Evolutionary conservation across 2,888 invertebrate species (phyloP).

Genomic region (Plagiodera versicolora): DNA sequence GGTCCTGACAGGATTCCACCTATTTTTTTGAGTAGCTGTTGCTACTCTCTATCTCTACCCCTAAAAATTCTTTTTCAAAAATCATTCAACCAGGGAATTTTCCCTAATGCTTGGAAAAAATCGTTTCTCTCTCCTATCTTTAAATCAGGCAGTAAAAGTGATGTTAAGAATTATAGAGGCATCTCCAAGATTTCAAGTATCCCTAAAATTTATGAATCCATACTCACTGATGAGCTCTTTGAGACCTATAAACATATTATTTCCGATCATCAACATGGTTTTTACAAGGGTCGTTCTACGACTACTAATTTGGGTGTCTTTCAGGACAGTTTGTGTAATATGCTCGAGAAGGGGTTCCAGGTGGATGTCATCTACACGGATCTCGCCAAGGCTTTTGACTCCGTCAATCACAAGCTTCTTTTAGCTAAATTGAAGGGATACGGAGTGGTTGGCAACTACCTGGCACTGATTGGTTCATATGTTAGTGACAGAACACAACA

Average conservation of each 20-base stretch:
- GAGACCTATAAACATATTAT: constrained; percentile 3
- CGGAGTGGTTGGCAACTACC: background rate
- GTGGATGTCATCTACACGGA: constrained; percentile 2
- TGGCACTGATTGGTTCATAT: background rate
- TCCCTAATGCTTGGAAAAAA: constrained; percentile 12
- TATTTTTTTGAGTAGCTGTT: constrained; percentile 1
- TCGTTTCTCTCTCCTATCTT: constrained; percentile 9
- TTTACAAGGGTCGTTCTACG: constrained; percentile 3
- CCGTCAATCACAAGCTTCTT: background rate
- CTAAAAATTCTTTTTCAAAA: constrained; percentile 5
- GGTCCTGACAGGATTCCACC: constrained; percentile 12
- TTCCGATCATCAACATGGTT: constrained; percentile 7
- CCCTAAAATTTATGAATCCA: constrained; percentile 12
- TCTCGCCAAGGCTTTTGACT: constrained; percentile 9
- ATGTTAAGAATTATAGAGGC: constrained; percentile 14
- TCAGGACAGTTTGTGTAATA: background rate
- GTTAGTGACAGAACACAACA: background rate
- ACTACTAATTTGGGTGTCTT: background rate
- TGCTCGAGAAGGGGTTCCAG: background rate
- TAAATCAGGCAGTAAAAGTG: constrained; percentile 13
- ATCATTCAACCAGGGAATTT: background rate
- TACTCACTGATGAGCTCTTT: constrained; percentile 11
- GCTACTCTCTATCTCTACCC: background rate
- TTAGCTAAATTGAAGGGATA: background rate
- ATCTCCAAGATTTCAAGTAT: constrained; percentile 8